Evolutionary conservation across 2,888 invertebrate species (phyloP).

Genomic region (Stenoptilia bipunctidactyla): DNA sequence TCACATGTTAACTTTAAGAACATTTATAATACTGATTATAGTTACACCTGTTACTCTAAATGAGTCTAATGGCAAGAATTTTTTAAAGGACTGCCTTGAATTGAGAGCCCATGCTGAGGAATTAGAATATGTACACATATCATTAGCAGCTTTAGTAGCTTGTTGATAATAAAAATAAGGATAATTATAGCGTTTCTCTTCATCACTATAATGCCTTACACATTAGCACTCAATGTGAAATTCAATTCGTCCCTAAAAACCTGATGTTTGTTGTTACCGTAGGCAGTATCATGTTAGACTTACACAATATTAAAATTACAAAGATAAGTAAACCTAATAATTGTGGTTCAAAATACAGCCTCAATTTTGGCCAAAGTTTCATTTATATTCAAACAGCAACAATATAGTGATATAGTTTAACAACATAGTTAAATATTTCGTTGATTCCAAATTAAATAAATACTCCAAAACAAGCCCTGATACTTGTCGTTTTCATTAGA

Average conservation of each 20-base stretch:
- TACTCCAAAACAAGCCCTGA: no score
- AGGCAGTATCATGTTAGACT: constrained; percentile 64
- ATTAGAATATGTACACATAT: no score
- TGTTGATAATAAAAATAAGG: no score
- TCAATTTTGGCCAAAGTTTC: constrained; percentile 16
- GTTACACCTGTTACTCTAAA: constrained; percentile 31
- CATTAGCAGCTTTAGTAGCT: no score
- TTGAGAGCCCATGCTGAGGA: no score
- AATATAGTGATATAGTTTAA: background rate
- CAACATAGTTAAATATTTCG: background rate
- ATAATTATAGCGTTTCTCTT: no score
- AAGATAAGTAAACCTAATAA: constrained; percentile 49
- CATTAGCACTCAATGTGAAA: no score
- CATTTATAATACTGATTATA: constrained; percentile 44
- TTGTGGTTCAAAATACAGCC: constrained; percentile 29
- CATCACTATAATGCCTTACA: no score
- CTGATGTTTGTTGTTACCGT: constrained; percentile 40
- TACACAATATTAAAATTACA: constrained; percentile 40
- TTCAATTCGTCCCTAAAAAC: constrained; percentile 32
- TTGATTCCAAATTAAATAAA: background rate
- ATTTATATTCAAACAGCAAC: constrained; percentile 4
- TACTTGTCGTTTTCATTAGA: no score
- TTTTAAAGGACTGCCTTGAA: no score
- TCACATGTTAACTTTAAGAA: constrained; percentile 26
- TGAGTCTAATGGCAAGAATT: background rate